These are phyloP conservation scores for Subanguina moxae DNA, from an alignment of 1,140 invertebrate species.

Conservation along the genomic window DNA sequence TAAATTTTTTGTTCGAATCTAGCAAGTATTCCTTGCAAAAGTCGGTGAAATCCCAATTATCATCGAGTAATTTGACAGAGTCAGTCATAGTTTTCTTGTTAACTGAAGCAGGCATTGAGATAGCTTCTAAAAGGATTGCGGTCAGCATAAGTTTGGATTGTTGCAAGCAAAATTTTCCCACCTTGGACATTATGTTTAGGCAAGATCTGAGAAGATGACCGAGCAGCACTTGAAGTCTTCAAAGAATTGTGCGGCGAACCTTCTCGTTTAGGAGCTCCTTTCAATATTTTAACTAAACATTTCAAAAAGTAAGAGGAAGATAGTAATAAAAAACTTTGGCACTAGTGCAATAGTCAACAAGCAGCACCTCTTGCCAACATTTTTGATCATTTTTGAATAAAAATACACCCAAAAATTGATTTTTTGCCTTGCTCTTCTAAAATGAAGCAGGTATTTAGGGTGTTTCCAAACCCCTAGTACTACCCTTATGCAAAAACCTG, in stretches of 20 bases:
- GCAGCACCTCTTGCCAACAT: too few relatives aligned
- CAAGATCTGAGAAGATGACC: not conserved
- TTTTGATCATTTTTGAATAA: too few relatives aligned
- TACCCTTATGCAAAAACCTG: too few relatives aligned
- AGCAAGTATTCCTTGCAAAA: constrained; percentile 41
- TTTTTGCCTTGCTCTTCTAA: too few relatives aligned
- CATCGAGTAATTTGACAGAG: constrained; percentile 22
- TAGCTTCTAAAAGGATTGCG: not conserved
- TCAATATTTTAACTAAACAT: constrained; percentile 3
- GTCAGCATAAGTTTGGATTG: too few relatives aligned
- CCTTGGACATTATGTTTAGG: not conserved
- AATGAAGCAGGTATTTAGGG: too few relatives aligned
- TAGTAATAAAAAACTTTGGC: too few relatives aligned
- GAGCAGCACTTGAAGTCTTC: not conserved
- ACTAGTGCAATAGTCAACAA: too few relatives aligned
- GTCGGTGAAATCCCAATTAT: constrained; percentile 35
- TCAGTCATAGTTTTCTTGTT: constrained; percentile 1
- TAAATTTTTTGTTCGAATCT: constrained; percentile 61
- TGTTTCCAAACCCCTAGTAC: too few relatives aligned
- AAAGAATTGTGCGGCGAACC: not conserved
- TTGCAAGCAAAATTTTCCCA: not conserved
- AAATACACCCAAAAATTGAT: too few relatives aligned
- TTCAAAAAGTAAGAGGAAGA: not conserved
- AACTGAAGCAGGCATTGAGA: not conserved
- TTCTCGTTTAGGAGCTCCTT: not conserved